Percentiles rank a stretch among this genome's conserved stretches.
Conservation (phyloP, 2,797 vertebrate species). For the Triplophysa bombifrons region DNA sequence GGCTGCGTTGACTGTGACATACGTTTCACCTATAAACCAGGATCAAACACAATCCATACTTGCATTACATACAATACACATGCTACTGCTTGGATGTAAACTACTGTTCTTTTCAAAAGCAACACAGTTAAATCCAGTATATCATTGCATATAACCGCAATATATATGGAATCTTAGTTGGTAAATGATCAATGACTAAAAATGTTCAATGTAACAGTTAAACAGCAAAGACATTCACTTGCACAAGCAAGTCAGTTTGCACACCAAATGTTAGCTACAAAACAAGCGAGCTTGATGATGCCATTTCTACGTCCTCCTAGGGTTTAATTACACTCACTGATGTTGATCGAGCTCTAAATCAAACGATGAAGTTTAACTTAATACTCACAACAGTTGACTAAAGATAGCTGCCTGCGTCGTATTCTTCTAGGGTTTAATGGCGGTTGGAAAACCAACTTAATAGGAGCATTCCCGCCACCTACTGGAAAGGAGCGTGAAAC, state of each 20-base stretch:
- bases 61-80: background rate
- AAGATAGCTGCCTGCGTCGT: background rate
- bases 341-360: background rate
- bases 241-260: background rate
- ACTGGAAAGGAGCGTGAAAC: too few species aligned
- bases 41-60: background rate
- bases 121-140: too few species aligned
- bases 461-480: too few species aligned
- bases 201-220: background rate
- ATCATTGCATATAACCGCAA: too few species aligned
- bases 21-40: constrained; percentile 43
- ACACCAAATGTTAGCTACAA: too few species aligned
- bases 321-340: background rate
- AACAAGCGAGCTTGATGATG: background rate
- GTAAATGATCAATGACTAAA: background rate
- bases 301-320: background rate
- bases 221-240: background rate
- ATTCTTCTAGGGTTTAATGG: too few species aligned
- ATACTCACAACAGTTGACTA: constrained; percentile 13
- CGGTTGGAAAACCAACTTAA: too few species aligned
- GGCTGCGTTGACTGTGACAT: constrained; percentile 70
- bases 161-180: too few species aligned
- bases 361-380: background rate
- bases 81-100: background rate
- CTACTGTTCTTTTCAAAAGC: background rate